Conservation (phyloP, 2,888 invertebrate genomes). For the Pimpla rufipes region DNA sequence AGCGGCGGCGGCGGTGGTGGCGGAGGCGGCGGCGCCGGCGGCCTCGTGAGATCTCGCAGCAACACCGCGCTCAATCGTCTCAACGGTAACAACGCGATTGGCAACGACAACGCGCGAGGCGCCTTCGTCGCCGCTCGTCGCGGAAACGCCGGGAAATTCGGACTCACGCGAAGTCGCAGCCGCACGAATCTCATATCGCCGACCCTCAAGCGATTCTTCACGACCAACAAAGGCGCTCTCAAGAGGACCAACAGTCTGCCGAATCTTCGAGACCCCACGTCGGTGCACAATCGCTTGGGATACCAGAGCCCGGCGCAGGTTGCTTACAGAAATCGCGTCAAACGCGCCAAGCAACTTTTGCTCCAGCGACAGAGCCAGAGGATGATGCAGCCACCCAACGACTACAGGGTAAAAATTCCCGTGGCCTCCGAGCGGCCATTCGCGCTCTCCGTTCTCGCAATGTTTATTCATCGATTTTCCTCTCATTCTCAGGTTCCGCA, state of each 20-base stretch:
- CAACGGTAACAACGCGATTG: conserved; percentile 48
- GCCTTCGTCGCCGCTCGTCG: conserved; percentile 75
- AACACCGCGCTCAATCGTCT: conserved; percentile 76
- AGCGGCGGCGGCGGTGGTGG: no score
- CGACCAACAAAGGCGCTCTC: conserved; percentile 74
- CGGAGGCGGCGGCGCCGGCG: conserved; percentile 31
- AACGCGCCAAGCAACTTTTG: conserved; percentile 81
- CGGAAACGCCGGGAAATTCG: conserved; percentile 74
- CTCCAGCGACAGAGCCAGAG: conserved; percentile 81
- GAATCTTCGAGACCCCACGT: conserved; percentile 82
- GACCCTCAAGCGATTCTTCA: conserved; percentile 75
- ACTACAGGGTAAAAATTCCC: conserved; percentile 77
- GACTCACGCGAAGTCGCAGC: conserved; percentile 80
- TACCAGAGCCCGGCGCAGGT: conserved; percentile 83
- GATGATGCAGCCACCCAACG: conserved; percentile 77
- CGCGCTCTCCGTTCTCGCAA: conserved; percentile 26
- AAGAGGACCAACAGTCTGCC: conserved; percentile 82
- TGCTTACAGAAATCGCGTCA: conserved; percentile 83
- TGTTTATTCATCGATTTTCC: background rate
- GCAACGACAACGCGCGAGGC: conserved; percentile 72
- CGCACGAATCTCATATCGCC: conserved; percentile 77
- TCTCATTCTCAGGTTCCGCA: conserved; percentile 74
- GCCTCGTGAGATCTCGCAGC: conserved; percentile 77
- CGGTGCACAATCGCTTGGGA: conserved; percentile 83
- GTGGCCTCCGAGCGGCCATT: no score